Evolutionary conservation across 2,113 vertebrate species (phyloP).

Genomic region (Oryzias javanicus): DNA sequence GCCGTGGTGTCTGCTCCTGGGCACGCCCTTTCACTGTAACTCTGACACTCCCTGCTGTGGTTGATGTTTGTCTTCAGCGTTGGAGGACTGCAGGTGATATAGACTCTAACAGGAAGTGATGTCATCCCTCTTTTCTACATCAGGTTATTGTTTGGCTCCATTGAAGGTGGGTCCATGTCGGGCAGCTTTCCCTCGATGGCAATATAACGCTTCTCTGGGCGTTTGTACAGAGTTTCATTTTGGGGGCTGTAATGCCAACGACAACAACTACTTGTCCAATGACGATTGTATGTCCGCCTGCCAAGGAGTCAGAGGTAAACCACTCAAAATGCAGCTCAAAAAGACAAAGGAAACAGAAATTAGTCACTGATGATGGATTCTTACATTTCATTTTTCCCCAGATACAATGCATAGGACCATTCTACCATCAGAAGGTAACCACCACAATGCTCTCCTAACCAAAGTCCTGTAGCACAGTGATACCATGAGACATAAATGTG

Average conservation of each 20-base stretch:
- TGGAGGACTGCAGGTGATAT: background rate
- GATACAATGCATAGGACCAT: background rate
- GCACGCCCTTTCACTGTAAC: constrained; percentile 1
- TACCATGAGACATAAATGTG: background rate
- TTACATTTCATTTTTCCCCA: too few species aligned
- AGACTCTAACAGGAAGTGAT: constrained; percentile 17
- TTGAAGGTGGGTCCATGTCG: constrained; percentile 87
- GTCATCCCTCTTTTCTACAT: constrained; percentile 2
- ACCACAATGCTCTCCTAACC: constrained; percentile 8
- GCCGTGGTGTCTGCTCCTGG: background rate
- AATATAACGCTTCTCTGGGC: constrained; percentile 70
- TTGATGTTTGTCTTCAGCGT: background rate
- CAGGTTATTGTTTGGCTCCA: constrained; percentile 82
- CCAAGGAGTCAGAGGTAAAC: constrained; percentile 61
- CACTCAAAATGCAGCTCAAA: background rate
- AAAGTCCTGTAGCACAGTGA: background rate
- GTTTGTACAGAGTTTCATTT: constrained; percentile 81
- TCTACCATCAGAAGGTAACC: constrained; percentile 28
- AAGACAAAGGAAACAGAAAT: too few species aligned
- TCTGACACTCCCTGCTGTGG: background rate
- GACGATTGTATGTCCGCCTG: constrained; percentile 83
- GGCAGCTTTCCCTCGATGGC: constrained; percentile 87
- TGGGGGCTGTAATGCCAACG: constrained; percentile 88
- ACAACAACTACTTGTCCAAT: constrained; percentile 86
- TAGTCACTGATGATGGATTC: too few species aligned